Base-by-base conservation (phyloP, 1,140 invertebrate species). In the Heliothis subflexa region DNA sequence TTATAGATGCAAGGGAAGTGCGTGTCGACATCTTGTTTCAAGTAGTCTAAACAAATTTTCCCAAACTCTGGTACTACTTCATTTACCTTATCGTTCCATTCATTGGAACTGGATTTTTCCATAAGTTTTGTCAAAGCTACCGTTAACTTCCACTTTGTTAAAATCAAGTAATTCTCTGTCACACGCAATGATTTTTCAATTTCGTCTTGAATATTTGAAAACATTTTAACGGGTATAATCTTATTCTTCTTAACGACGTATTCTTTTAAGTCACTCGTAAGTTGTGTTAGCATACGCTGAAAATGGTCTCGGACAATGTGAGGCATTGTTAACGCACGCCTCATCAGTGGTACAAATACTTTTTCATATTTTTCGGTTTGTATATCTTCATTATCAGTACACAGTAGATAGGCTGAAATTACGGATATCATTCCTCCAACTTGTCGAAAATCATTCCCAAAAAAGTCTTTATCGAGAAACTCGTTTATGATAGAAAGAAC, bases 1-100 rank as follows among this genome's bases (percentile, higher is more conserved):
- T 83, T 72, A 33, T 92, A 88, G 61, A 92, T 89, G 18, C 82
- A 79, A 13, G 86, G 68, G 68, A 89, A 91, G 66, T 82, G 77
- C 40, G 81, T 81, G 18, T 76, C 62, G 9, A 87, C 85, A 77
- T 92, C 87, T 28, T 87, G 61, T 73, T 79, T 86, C 55, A 92
- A 84, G 73, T 80, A 76, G 4, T 83, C 64, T n/a, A 78, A 47
- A 64, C 86, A 88, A 12, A 70, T 66, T 68, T 84, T 78, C 4
- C 85, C 84, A 66, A 88, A 86, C 25, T 84, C 73, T 16, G 73
- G 64, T 10, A 80, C 80, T 47, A 82, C 73, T 78, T 84, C 57
- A 18, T 16, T 16, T 76, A 78, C 85, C 28, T 79, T 78, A 25
- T 72, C 62, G 5, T 82, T 54, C 88, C 89, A 89, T 73, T 85